Base-by-base conservation (phyloP, 2,113 vertebrate species). In the Vireo altiloquus region DNA sequence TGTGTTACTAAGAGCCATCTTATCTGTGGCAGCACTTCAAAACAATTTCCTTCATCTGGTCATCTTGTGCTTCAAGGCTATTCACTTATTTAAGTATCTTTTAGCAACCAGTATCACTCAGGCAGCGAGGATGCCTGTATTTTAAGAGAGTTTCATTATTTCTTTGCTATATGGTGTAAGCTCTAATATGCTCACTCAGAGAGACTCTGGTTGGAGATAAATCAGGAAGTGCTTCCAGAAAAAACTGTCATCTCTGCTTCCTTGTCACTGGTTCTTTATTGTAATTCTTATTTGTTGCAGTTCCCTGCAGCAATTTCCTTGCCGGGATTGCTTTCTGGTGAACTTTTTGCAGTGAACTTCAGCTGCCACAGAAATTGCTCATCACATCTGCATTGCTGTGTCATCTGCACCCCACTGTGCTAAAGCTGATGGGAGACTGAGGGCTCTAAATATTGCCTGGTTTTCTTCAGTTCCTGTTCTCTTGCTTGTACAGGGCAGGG, bases 201-300 rank as follows among this genome's bases (percentile, higher is more conserved):
- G 46, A 88, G 15, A 70, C 35, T 64, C 70, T 92, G 84, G 27
- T 57, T 88, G 50, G 53, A 92, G 54, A 92, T 94, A 94, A 96
- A 94, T 95, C 93, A 96, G 60, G 50, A 84, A 82, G 70, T 82
- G 87, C 71, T 94, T 82, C 81, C 75, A 96, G 84, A 84, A 90
- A 92, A 91, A 91, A 69, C 22, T 70, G 57, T 85, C 52, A 86
- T 88, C 91, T 93, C 53, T 91, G 35, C 63, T 93, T 82, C 64
- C 72, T 65, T 91, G 87, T 69, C 53, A 66, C 40, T 74, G 61
- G 46, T 46, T 89, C 66, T 80, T 91, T 86, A 92, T 76, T 87
- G 70, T 90, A 91, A 94, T 82, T 59, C 72, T 70, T 94, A 89
- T 91, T 81, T 77, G 56, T 84, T 87, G 54, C 68, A 69, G 56